A percentile compares a stretch with the other conserved stretches of the same genome.
Evolutionary conservation across 2,113 vertebrate species (phyloP).

Genomic region (Microcebus griseorufus): DNA sequence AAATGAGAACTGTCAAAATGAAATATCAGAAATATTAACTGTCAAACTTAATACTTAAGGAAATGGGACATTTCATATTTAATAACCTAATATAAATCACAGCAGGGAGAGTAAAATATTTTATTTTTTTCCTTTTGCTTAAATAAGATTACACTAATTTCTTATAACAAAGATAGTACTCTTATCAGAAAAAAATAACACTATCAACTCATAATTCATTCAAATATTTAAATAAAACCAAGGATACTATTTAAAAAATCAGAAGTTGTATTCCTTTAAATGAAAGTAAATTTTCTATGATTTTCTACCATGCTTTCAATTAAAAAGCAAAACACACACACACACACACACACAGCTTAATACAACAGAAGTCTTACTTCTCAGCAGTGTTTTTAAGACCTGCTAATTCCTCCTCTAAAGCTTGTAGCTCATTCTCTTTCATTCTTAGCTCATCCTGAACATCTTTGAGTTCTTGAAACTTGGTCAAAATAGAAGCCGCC

Average conservation of each 20-base stretch:
- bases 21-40: too few species aligned
- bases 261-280: background rate
- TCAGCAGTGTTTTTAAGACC: conserved; percentile 89
- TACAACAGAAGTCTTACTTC: conserved; percentile 85
- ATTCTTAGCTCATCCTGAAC: conserved; percentile 84
- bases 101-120: background rate
- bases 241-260: background rate
- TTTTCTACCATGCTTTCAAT: background rate
- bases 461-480: conserved; percentile 91
- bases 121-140: background rate
- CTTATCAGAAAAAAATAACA: background rate
- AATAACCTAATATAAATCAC: too few species aligned
- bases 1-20: too few species aligned
- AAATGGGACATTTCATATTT: too few species aligned
- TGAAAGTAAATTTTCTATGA: conserved; percentile 9
- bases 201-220: conserved; percentile 17
- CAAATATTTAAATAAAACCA: conserved; percentile 25
- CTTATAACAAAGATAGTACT: conserved; percentile 22
- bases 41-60: too few species aligned
- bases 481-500: conserved; percentile 87
- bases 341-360: background rate
- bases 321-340: background rate
- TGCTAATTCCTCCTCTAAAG: conserved; percentile 86
- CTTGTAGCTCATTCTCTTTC: conserved; percentile 87
- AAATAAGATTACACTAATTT: conserved; percentile 3